These are phyloP conservation scores for Tigriopus californicus DNA, from an alignment of 2,888 invertebrate species.

Conservation along the genomic window DNA sequence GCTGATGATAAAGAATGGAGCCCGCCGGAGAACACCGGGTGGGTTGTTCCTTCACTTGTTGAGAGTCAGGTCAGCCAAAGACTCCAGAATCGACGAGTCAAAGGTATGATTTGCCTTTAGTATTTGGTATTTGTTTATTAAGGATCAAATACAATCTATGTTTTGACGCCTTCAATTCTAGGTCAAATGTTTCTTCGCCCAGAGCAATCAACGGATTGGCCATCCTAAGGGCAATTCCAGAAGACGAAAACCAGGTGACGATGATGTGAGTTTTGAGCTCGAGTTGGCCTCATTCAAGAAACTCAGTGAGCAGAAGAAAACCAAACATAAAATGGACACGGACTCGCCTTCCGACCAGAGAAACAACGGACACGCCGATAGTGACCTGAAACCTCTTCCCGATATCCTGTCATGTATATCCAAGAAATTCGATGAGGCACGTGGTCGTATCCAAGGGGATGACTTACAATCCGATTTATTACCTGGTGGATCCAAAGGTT, in stretches of 20 bases:
- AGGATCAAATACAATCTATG: too few species aligned
- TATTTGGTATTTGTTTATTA: too few species aligned
- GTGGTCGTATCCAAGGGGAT: neutral
- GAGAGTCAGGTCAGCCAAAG: neutral
- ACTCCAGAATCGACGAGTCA: neutral
- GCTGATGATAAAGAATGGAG: conserved; percentile 62
- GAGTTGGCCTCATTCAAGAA: neutral
- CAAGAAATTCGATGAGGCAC: neutral
- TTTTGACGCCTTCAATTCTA: neutral
- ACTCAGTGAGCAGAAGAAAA: neutral
- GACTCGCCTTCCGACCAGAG: neutral
- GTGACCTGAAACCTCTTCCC: conserved; percentile 2
- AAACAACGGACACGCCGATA: neutral
- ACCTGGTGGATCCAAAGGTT: too few species aligned
- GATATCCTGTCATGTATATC: neutral
- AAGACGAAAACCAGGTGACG: neutral
- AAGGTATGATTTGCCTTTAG: neutral
- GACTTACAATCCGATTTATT: neutral
- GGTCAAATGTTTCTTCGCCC: neutral
- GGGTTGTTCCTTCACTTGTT: conserved; percentile 66
- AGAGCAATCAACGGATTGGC: neutral
- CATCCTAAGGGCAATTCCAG: neutral
- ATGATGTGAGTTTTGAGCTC: neutral
- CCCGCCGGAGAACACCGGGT: conserved; percentile 62
- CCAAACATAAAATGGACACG: neutral